Evolutionary conservation across 2,888 invertebrate genomes (phyloP), one percentile per base, ranked within the genome.

Genomic region (Melanostoma scalare): DNA sequence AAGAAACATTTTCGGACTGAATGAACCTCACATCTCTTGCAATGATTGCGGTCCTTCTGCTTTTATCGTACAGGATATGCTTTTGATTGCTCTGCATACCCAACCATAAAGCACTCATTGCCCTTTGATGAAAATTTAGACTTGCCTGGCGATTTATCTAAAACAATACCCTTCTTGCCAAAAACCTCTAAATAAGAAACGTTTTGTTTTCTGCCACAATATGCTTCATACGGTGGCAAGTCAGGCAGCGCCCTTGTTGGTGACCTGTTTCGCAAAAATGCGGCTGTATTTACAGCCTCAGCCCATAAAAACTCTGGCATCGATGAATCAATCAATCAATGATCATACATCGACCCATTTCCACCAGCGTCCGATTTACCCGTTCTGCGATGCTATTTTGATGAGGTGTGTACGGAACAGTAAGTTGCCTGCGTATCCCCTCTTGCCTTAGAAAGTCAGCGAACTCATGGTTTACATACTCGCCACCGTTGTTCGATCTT

Each of bases 111-210:
- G 53, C 52, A 74, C 48, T 56, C 75, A 44, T 30, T 44, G 3
- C 75, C 52, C 4, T 68, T 75, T 8, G 67, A 53, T n/a, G 58
- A 42, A 44, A 75, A 75, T 53, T 68, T 60, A 3, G 55, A 71
- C 20, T 44, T 74, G n/a, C 58, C 60, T 48, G 72, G 68, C n/a
- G 36, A 44, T 53, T 82, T 78, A 42, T 75, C 46, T 52, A 85
- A 56, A n/a, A 67, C 53, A 10, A 81, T 33, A 31, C 61, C 63
- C 74, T 31, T 74, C n/a, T n/a, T 68, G 6, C 81, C 85, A 58
- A 80, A 77, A 4, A 58, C 61, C 30, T 58, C 61, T 5, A 85
- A 40, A 50, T 68, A 55, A 6, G 50, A 53, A 4, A 82, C 72
- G 44, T 35, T 46, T 9, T 74, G 74, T 38, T 77, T 80, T 4